Percentiles rank a stretch among this genome's conserved stretches.
Conservation (phyloP, 30 jellyfish, hydroid and myxozoan species). For the Sanderia malayensis region DNA sequence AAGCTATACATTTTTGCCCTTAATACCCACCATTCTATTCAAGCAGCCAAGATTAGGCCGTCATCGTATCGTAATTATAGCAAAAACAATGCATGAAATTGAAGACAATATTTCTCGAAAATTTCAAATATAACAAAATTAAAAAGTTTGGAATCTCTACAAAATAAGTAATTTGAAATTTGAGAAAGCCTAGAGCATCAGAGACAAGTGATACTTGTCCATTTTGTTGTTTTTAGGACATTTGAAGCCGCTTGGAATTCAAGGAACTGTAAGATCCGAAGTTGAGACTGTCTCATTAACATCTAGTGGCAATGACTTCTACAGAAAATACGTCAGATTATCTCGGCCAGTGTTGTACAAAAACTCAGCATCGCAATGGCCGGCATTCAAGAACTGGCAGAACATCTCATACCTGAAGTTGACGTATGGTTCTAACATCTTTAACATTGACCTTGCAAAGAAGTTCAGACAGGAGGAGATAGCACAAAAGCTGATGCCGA, state of each 20-base stretch:
- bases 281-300: background rate
- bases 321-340: slow-evolving; percentile 32
- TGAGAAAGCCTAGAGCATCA: background rate
- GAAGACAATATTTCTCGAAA: too few relatives aligned
- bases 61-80: too few relatives aligned
- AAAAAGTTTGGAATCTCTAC: too few relatives aligned
- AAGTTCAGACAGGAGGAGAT: background rate
- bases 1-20: too few relatives aligned
- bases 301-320: slow-evolving; percentile 76
- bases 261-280: background rate
- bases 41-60: too few relatives aligned
- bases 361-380: slow-evolving; percentile 54
- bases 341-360: slow-evolving; percentile 56
- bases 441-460: background rate
- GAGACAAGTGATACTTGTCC: background rate
- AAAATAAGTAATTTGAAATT: too few relatives aligned
- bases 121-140: too few relatives aligned
- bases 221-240: slow-evolving; percentile 3
- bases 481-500: background rate
- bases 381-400: slow-evolving; percentile 42
- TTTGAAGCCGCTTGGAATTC: background rate
- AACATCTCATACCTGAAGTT: slow-evolving; percentile 21
- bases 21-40: too few relatives aligned
- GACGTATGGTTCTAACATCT: slow-evolving; percentile 10
- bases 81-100: too few relatives aligned